Base-by-base conservation (phyloP, 2,797 vertebrate species). In the Dendrocincla tyrannina region DNA sequence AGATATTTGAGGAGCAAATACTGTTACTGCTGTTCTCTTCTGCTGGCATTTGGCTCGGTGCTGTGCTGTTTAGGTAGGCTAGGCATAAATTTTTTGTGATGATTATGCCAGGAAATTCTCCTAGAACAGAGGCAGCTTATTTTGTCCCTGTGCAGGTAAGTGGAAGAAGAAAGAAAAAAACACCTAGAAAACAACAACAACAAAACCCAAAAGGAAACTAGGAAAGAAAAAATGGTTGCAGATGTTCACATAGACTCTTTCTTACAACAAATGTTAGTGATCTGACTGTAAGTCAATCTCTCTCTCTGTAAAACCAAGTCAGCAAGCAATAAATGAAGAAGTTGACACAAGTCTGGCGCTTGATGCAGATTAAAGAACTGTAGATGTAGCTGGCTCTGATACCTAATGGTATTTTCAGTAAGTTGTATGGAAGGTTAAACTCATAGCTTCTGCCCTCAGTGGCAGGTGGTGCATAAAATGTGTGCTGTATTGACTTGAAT, bases 1-100 rank as follows among this genome's bases (percentile, higher is more conserved):
- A 47, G 89, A 76, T 89, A 89, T 62, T 35, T 81, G 58, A 96
- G 66, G 59, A 66, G 68, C n/a, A 67, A 94, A 72, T 68, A 41
- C 41, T 47, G 16, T 67, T 89, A 33, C 28, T 3, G 2, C 59
- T 69, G 59, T 59, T 83, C 46, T 62, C 30, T 74, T 85, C 64
- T 78, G 24, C 50, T 72, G 41, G 12, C 2, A 2, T 86, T 86
- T 13, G 28, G 18, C 85, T 90, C 49, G 30, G 23, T 23, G 50
- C 58, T 88, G 37, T 5, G 9, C 41, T 81, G 11, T 66, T 94
- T 73, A 56, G 37, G 39, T 73, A 83, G 62, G n/a, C 15, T 44
- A 69, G 63, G 55, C 7, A 17, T 78, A 70, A 35, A 30, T 69
- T 62, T 72, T 42, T 72, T 0, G 0, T 56, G 24, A 37, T 63